phyloP scores from a whole-genome alignment of 2,113 vertebrate genomes.

The Alouatta palliata region DNA sequence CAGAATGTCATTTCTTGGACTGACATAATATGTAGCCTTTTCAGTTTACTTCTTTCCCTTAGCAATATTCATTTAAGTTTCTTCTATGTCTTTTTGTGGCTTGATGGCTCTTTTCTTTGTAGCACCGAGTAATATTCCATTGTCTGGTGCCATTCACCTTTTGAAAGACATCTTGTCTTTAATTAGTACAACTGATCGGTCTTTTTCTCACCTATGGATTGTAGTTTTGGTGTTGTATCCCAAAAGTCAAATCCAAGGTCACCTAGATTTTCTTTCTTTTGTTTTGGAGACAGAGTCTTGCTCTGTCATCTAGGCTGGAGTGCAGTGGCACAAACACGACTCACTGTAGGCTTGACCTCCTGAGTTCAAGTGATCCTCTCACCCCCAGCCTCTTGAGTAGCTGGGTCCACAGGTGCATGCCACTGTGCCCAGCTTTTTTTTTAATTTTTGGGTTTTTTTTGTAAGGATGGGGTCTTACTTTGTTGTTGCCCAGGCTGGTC shows the following conservation, averaged over 20 bases:
- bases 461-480: background rate
- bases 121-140: background rate
- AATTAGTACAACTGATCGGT: background rate
- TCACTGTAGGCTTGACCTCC: background rate
- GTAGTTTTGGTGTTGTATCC: background rate
- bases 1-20: background rate
- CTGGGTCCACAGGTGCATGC: background rate
- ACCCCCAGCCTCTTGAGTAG: background rate
- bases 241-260: background rate
- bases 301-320: background rate
- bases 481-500: background rate
- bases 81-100: background rate
- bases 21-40: background rate
- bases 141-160: background rate
- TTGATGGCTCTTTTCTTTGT: background rate
- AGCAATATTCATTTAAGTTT: background rate
- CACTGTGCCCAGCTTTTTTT: background rate
- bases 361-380: background rate
- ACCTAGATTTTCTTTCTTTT: background rate
- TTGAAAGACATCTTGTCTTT: background rate
- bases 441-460: background rate
- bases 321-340: background rate
- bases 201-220: background rate
- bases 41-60: background rate
- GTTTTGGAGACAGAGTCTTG: background rate